Evolutionary conservation across 2,888 invertebrate species (phyloP).

Genomic region (Pseudococcus viburni): DNA sequence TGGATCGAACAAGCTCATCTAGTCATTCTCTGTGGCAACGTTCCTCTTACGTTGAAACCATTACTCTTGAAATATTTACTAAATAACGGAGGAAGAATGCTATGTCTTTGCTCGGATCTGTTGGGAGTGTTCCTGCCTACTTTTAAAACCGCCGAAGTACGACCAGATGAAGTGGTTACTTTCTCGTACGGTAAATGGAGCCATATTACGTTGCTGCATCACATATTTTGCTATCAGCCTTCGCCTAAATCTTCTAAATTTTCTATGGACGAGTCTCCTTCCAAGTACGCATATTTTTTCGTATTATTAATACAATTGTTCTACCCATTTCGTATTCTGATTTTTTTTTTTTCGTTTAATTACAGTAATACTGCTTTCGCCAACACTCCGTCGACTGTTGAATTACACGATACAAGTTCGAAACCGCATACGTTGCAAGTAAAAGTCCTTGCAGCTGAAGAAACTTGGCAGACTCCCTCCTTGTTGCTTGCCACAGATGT

Average conservation of each 20-base stretch:
- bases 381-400: conserved; percentile 72
- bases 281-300: conserved; percentile 40
- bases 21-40: conserved; percentile 84
- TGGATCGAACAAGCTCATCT: conserved; percentile 81
- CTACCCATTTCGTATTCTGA: not conserved
- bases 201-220: conserved; percentile 88
- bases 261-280: conserved; percentile 73
- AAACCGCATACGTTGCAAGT: conserved; percentile 81
- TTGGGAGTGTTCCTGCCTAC: conserved; percentile 84
- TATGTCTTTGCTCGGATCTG: conserved; percentile 86
- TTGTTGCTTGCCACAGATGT: conserved; percentile 80
- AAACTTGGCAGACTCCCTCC: conserved; percentile 90
- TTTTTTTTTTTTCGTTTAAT: not conserved
- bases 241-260: conserved; percentile 81
- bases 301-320: not conserved
- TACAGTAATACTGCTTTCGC: conserved; percentile 13
- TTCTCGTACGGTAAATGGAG: conserved; percentile 89
- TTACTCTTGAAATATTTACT: conserved; percentile 81
- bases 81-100: conserved; percentile 79
- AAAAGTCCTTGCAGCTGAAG: conserved; percentile 84
- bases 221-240: conserved; percentile 90
- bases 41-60: conserved; percentile 78
- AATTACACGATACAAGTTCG: conserved; percentile 75
- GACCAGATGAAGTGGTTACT: conserved; percentile 79
- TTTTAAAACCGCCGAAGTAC: conserved; percentile 87